Percentiles rank a stretch among this genome's conserved stretches.
Evolutionary conservation across 92 coral and sea anemone genomes (phyloP).

Genomic region (Plumapathes pennacea): DNA sequence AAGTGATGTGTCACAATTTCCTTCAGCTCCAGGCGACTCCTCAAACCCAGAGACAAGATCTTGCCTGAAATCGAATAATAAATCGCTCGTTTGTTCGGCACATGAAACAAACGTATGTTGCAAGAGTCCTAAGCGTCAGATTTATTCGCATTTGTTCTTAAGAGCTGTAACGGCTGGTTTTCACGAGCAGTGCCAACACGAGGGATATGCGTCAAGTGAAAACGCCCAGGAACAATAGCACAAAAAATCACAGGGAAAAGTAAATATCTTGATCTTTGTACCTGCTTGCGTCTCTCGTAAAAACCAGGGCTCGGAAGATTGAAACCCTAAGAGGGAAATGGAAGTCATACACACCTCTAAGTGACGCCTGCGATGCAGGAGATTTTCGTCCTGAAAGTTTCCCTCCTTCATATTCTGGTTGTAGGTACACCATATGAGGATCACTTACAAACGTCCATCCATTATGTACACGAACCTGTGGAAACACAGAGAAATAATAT

Average conservation of each 20-base stretch:
- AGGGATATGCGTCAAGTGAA: no score
- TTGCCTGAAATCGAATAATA: conserved; percentile 44
- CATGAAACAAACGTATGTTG: no score
- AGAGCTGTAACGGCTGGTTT: no score
- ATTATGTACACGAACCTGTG: conserved; percentile 88
- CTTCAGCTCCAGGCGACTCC: conserved; percentile 86
- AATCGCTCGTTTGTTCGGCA: background rate
- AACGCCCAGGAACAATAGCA: no score
- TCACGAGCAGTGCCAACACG: no score
- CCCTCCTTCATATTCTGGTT: conserved; percentile 86
- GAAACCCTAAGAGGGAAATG: no score
- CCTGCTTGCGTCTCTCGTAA: no score
- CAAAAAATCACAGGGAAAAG: no score
- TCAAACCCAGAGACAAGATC: conserved; percentile 72
- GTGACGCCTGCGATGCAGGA: conserved; percentile 76
- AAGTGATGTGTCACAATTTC: conserved; percentile 81
- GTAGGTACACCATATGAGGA: conserved; percentile 88
- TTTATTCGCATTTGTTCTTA: no score
- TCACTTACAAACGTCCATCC: conserved; percentile 99
- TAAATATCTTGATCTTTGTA: no score
- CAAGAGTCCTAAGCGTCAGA: no score
- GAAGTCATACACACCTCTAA: conserved; percentile 52
- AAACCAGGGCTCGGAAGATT: no score
- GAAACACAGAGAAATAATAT: background rate
- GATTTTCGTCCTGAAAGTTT: conserved; percentile 62